phyloP scores from a whole-genome alignment of 2,113 vertebrate genomes.

The Neotoma lepida region DNA sequence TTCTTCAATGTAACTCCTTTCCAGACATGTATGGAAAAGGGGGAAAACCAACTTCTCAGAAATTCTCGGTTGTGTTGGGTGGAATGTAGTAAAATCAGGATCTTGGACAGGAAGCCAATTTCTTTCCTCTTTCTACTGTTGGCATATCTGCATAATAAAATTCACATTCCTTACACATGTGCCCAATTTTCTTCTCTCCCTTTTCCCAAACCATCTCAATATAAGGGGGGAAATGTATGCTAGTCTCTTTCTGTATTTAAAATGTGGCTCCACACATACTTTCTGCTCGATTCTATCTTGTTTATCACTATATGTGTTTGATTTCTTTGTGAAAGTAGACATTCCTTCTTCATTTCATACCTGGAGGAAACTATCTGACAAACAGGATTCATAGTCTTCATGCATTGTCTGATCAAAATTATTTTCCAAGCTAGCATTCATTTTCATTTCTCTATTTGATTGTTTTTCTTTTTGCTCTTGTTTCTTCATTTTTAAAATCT shows the following conservation, averaged over 20 bases:
- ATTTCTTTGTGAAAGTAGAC: conserved; percentile 73
- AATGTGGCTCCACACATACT: no score
- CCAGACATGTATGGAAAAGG: conserved; percentile 94
- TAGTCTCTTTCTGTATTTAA: neutral
- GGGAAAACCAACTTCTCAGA: conserved; percentile 98
- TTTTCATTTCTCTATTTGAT: conserved; percentile 82
- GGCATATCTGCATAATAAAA: conserved; percentile 93
- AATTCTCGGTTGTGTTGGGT: conserved; percentile 95
- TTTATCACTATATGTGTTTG: conserved; percentile 40
- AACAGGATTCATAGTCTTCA: conserved; percentile 92
- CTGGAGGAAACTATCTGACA: conserved; percentile 70
- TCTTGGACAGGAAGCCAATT: conserved; percentile 92
- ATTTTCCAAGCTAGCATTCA: conserved; percentile 90
- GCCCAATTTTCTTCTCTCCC: neutral
- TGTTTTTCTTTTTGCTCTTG: conserved; percentile 76
- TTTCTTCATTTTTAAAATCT: conserved; percentile 87
- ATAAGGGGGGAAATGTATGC: neutral
- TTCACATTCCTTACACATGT: neutral
- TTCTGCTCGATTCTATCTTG: no score
- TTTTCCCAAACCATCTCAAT: neutral
- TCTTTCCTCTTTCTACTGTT: conserved; percentile 91
- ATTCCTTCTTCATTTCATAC: conserved; percentile 71
- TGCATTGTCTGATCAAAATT: conserved; percentile 90
- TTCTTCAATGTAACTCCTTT: conserved; percentile 88
- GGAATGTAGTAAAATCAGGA: conserved; percentile 93